Evolutionary conservation across 2,113 vertebrate species (phyloP).

Genomic region (Channa argus): DNA sequence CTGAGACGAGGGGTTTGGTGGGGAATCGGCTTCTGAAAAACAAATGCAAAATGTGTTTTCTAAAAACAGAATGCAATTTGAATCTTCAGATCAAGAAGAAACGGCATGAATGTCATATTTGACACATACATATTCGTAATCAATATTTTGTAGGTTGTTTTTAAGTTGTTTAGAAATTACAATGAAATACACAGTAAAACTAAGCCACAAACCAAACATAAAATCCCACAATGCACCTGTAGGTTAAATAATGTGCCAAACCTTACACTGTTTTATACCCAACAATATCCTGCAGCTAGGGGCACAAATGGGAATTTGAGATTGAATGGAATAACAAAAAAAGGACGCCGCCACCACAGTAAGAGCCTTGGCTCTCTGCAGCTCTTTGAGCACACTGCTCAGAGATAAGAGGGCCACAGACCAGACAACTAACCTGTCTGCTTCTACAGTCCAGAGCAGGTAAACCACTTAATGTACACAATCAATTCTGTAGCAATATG

Average conservation of each 20-base stretch:
- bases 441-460: slow-evolving; percentile 2
- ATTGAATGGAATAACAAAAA: background rate
- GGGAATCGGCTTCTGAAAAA: slow-evolving; percentile 54
- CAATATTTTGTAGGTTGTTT: too few relatives aligned
- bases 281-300: slow-evolving; percentile 10
- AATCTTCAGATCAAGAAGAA: background rate
- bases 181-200: background rate
- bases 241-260: background rate
- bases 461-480: too few relatives aligned
- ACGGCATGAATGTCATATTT: background rate
- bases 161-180: background rate
- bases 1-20: background rate
- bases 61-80: background rate
- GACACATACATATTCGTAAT: too few relatives aligned
- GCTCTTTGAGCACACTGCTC: slow-evolving; percentile 32
- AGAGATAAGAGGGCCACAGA: slow-evolving; percentile 25
- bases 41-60: background rate
- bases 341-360: slow-evolving; percentile 27
- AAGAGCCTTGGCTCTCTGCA: slow-evolving; percentile 15
- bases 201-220: background rate
- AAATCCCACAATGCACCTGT: slow-evolving; percentile 6
- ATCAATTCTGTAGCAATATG: too few relatives aligned
- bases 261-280: background rate
- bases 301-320: background rate
- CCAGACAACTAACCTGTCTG: background rate